Conservation (phyloP, 1,140 invertebrate genomes). For the Bathynomus jamesi region DNA sequence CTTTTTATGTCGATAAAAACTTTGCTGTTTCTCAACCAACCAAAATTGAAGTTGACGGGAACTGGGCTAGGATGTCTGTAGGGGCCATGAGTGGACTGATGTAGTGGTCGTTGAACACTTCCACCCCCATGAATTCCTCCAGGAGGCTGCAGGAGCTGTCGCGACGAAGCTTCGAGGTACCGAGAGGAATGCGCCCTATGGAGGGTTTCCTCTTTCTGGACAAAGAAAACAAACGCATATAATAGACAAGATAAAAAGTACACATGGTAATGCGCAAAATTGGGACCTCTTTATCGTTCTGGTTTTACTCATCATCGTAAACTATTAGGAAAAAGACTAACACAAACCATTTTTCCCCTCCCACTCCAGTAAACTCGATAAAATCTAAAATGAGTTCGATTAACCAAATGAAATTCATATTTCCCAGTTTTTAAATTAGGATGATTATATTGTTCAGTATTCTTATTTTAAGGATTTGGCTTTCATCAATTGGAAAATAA, state of each 20-base stretch:
- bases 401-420: too few relatives aligned
- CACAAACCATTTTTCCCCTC: too few relatives aligned
- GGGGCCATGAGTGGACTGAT: not conserved
- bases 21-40: not conserved
- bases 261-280: too few relatives aligned
- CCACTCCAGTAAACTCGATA: too few relatives aligned
- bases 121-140: not conserved
- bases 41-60: not conserved
- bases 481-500: too few relatives aligned
- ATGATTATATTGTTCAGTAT: too few relatives aligned
- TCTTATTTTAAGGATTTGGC: too few relatives aligned
- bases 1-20: not conserved
- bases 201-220: not conserved
- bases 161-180: not conserved
- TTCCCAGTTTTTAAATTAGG: too few relatives aligned
- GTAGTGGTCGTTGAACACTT: not conserved
- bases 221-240: not conserved
- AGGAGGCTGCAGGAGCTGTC: not conserved
- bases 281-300: too few relatives aligned
- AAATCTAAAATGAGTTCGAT: too few relatives aligned
- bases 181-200: not conserved
- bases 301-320: too few relatives aligned
- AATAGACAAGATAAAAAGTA: not conserved
- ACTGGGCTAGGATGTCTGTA: not conserved
- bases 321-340: too few relatives aligned